Base-by-base conservation (phyloP, 2,888 invertebrate species). In the Himalopsyche anomala region DNA sequence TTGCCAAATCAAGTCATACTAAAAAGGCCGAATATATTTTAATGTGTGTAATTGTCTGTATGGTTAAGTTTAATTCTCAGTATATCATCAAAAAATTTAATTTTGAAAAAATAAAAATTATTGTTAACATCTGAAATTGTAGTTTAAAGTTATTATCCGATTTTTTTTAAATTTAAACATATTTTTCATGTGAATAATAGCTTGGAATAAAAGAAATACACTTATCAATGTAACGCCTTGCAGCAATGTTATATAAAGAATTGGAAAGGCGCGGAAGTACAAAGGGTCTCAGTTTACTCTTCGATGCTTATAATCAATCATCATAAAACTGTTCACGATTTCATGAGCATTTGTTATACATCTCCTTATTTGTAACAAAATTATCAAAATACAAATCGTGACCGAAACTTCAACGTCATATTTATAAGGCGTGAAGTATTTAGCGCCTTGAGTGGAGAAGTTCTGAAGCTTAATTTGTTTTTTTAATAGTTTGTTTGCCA, bases 321-420 rank as follows among this genome's bases (percentile, higher is more conserved):
- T 62, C 9, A 62, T 28, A 28, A 62, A 62, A 62, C 5, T 3
- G 62, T n/a, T 8, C n/a, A 62, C 62, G 56, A 56, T 56, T 56
- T 56, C 19, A 62, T 19, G 6, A 62, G 9, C 62, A 62, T 62
- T 19, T 62, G 19, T 19, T 62, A 19, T 19, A 5, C 62, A 62
- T 62, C 62, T 62, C 62, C 62, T 19, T 62, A 62, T 62, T 62
- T 62, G 62, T 9, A 62, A 19, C 62, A 62, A 62, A 62, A 19
- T 2, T 19, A 19, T 19, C 8, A 6, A 19, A 62, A 62, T 62
- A 5, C 11, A 28, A 62, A 8, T 19, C 62, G 62, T 62, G 62
- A 62, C 62, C 5, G 12, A 51, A 15, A 51, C 12, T 51, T 15
- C 51, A 51, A 19, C 19, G 62, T 62, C n/a, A 62, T 62, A 62